Percentiles rank a stretch among this genome's conserved stretches.
phyloP scores from a whole-genome alignment of 2,113 vertebrate species.

The Oncorhynchus keta region DNA sequence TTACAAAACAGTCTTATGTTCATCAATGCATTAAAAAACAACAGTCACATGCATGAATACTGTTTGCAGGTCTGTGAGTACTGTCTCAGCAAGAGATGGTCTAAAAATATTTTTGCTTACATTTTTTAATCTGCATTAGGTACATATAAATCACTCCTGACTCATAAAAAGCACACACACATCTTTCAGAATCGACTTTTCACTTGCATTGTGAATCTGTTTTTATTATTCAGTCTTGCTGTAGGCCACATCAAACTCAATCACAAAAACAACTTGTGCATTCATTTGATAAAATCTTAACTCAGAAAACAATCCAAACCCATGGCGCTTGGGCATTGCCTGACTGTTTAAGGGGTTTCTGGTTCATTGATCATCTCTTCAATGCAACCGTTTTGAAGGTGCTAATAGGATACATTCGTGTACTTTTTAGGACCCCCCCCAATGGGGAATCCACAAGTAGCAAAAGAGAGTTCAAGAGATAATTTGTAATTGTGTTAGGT shows the following conservation, averaged over 20 bases:
- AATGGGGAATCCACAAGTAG: background rate
- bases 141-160: background rate
- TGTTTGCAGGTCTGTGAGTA: background rate
- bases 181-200: background rate
- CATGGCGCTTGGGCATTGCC: conserved; percentile 53
- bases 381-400: background rate
- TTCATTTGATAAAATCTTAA: background rate
- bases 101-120: background rate
- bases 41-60: conserved; percentile 33
- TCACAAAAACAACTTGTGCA: background rate
- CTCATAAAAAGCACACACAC: background rate
- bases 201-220: background rate
- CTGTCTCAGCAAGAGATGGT: too few species aligned
- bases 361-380: background rate
- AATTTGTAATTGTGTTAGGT: background rate
- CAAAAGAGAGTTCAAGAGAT: background rate
- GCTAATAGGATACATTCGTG: background rate
- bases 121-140: conserved; percentile 13
- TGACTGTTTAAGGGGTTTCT: conserved; percentile 52
- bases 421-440: background rate
- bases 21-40: conserved; percentile 30
- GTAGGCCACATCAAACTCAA: conserved; percentile 19
- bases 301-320: background rate
- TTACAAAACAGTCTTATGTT: conserved; percentile 43
- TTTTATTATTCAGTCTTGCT: conserved; percentile 10